These are phyloP conservation scores for Girardia tigrina DNA, from an alignment of 2,888 invertebrate species.

Conservation along the genomic window DNA sequence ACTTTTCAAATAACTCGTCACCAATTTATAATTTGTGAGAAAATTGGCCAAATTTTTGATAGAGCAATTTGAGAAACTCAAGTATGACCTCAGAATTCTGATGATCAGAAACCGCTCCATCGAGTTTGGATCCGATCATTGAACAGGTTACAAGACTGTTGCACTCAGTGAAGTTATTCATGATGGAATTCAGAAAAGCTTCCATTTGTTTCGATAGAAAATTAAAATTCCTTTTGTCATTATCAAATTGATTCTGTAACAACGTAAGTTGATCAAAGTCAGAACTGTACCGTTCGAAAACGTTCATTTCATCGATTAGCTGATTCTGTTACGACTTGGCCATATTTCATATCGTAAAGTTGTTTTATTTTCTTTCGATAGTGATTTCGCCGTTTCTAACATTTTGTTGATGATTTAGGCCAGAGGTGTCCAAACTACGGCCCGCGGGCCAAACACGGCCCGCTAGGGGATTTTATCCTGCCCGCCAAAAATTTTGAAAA, in stretches of 20 bases:
- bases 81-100: neutral
- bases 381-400: neutral
- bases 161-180: neutral
- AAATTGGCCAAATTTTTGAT: neutral
- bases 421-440: no score
- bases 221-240: neutral
- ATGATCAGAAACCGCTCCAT: neutral
- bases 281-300: neutral
- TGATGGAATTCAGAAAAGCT: neutral
- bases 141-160: neutral
- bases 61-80: neutral
- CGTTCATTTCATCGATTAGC: neutral
- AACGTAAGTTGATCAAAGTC: neutral
- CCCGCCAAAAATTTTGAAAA: no score
- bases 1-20: no score
- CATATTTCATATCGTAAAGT: neutral
- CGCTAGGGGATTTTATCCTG: no score
- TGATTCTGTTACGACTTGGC: neutral
- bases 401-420: neutral
- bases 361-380: neutral
- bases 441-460: no score
- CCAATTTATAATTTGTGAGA: neutral
- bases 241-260: neutral
- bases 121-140: neutral
- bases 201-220: neutral